Evolutionary conservation across 2,797 vertebrate species (phyloP).

Genomic region (Epinephelus coioides): DNA sequence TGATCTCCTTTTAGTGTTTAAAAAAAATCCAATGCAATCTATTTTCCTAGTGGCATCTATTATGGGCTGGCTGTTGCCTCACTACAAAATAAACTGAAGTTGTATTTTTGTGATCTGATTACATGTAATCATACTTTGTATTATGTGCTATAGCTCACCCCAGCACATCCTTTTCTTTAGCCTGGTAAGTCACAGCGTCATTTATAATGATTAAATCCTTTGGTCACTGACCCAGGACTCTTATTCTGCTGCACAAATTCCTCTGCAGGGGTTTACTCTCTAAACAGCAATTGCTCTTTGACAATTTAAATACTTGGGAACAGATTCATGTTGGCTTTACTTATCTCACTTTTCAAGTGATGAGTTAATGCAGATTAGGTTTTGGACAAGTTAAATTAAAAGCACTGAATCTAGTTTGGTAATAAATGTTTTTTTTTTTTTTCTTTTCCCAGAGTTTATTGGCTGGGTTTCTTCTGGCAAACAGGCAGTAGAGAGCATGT

Average conservation of each 20-base stretch:
- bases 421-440: conserved; percentile 9
- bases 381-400: conserved; percentile 53
- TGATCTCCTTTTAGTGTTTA: not conserved
- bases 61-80: not conserved
- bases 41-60: not conserved
- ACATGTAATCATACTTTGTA: conserved; percentile 6
- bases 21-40: not conserved
- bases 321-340: conserved; percentile 38
- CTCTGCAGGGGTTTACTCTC: conserved; percentile 40
- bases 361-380: conserved; percentile 39
- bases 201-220: conserved; percentile 54
- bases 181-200: conserved; percentile 29
- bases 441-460: conserved; percentile 20
- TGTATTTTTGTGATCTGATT: conserved; percentile 14
- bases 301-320: conserved; percentile 50
- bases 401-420: conserved; percentile 27
- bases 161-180: conserved; percentile 13
- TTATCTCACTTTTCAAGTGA: conserved; percentile 39
- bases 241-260: conserved; percentile 34
- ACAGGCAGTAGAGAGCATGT: conserved; percentile 6
- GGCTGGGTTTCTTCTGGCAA: conserved; percentile 12
- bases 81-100: conserved; percentile 4
- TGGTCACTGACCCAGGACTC: conserved; percentile 48
- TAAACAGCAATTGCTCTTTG: conserved; percentile 43
- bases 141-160: conserved; percentile 3